Base-by-base conservation (phyloP, 1,140 invertebrate species). In the Lordiphosa mommai region DNA sequence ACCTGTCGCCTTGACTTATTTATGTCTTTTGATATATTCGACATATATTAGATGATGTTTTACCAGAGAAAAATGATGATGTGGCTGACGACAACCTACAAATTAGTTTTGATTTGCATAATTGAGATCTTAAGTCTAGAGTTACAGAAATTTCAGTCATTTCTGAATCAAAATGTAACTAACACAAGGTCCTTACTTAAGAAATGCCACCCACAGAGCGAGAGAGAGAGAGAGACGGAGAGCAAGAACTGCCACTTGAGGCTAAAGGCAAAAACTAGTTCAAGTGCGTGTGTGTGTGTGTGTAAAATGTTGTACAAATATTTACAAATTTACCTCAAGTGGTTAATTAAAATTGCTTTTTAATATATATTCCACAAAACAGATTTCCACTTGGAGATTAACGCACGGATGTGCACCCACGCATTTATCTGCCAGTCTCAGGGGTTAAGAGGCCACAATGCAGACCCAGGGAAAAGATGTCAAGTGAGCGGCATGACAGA, bases 1-100 rank as follows among this genome's bases (percentile, higher is more conserved):
- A 59, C 61, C 52, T 64, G 53, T 52, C 47, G 43, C 49, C 33
- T 36, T 3, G 43, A 34, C 38, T 64, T 52, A 67, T 67, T 57
- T 67, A 63, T 67, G 59, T 43, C 4, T 17, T 46, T 37, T 13
- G 33, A 13, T 7, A 41, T 5, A 20, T 14, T 12, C 34, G 34
- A 41, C 38, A 41, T 41, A 41, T 27, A 41, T 41, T 41, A 41
- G 9, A 41, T 20, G n/a, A 40, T 40, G 37, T 17, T 40, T 40
- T 14, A 20, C 37, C 37, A n/a, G n/a, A n/a, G n/a, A n/a, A n/a
- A 5, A 9, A 41, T 41, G 12, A 41, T 41, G 16, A 41, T 23
- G n/a, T n/a, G n/a, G 40, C 20, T 33, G 32, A 48, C 20, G 32
- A 36, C 46, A 48, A 16, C 12, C 32, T 33, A 48, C 46, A 48